A percentile compares a stretch with the other conserved stretches of the same genome.
Evolutionary conservation across 2,888 invertebrate genomes (phyloP).

Genomic region (Blomia tropicalis): DNA sequence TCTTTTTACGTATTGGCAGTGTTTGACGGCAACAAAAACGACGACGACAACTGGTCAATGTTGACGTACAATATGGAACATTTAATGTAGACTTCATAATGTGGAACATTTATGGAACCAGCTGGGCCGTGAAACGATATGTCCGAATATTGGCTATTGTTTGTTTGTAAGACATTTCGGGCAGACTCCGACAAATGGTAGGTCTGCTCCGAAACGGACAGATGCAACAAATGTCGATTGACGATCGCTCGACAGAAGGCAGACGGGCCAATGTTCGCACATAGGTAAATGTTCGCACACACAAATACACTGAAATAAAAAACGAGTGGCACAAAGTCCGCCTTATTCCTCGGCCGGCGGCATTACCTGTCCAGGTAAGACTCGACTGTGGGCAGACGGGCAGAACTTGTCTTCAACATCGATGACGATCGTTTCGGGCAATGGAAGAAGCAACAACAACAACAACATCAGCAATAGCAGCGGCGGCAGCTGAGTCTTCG

Average conservation of each 20-base stretch:
- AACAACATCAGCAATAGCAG: too few species aligned
- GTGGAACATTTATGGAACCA: background rate
- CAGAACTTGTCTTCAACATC: background rate
- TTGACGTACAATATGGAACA: too few species aligned
- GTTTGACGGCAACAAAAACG: background rate
- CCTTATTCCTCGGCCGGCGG: constrained; percentile 4
- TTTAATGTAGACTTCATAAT: background rate
- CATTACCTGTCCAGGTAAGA: constrained; percentile 6
- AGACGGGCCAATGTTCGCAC: constrained; percentile 7
- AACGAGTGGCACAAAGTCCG: background rate
- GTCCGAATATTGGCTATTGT: background rate
- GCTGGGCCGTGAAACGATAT: background rate
- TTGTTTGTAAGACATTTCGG: background rate
- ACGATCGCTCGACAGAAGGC: constrained; percentile 10
- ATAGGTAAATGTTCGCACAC: background rate
- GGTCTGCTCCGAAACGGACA: background rate
- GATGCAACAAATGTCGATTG: constrained; percentile 12
- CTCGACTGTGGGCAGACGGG: constrained; percentile 3
- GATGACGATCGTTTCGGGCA: background rate
- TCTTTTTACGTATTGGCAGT: background rate
- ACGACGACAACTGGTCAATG: too few species aligned
- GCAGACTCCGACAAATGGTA: background rate
- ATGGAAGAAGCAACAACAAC: background rate
- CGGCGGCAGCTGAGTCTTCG: background rate
- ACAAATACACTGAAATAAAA: background rate